These are phyloP conservation scores for Acipenser transmontanus DNA, from an alignment of 2,797 vertebrate species.

Conservation along the genomic window DNA sequence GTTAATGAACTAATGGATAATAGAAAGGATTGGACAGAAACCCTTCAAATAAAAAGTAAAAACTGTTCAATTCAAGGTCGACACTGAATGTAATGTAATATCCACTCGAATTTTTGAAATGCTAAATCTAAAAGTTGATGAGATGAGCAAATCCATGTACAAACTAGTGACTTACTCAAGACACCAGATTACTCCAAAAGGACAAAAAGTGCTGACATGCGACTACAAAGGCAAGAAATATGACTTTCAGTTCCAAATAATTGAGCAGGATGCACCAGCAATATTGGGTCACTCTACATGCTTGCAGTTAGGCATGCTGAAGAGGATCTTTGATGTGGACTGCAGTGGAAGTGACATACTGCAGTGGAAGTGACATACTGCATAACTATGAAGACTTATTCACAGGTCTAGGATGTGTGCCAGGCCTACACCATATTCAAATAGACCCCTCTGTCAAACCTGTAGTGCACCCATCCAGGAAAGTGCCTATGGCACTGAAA, in stretches of 20 bases:
- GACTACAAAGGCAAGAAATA: not conserved
- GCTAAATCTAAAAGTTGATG: not conserved
- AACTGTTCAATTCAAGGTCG: not conserved
- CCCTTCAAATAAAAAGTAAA: not conserved
- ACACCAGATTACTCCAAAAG: slow-evolving; percentile 1
- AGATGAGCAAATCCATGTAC: not conserved
- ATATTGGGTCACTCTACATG: not conserved
- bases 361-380: not conserved
- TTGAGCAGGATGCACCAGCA: slow-evolving; percentile 4
- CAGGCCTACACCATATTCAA: too few relatives aligned
- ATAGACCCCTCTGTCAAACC: not conserved
- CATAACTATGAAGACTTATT: slow-evolving; percentile 17
- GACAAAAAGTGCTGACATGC: not conserved
- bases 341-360: not conserved
- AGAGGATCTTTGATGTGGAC: not conserved
- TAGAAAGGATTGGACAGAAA: not conserved
- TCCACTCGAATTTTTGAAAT: not conserved
- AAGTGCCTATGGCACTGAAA: slow-evolving; percentile 6
- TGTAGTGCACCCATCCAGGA: slow-evolving; percentile 12
- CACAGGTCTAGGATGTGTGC: not conserved
- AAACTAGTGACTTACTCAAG: slow-evolving; percentile 6
- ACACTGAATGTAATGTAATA: slow-evolving; percentile 14
- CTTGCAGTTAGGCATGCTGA: not conserved
- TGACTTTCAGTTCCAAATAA: slow-evolving; percentile 6
- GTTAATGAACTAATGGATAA: too few relatives aligned